Conservation (phyloP, 2,797 vertebrate genomes). For the Limosa lapponica region DNA sequence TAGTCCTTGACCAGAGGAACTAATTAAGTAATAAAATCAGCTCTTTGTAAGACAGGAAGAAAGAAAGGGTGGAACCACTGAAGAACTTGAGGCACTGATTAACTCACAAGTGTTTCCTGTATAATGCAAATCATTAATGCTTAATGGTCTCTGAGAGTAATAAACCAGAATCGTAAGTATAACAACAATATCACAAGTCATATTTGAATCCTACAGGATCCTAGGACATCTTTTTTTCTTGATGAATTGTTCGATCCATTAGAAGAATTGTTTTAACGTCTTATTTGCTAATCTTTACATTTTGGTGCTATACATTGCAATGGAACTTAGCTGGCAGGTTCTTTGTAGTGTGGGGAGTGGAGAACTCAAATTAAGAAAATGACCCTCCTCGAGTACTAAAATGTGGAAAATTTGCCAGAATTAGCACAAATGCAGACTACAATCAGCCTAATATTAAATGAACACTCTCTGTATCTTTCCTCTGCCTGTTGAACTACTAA, state of each 20-base stretch:
- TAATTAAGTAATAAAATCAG: slow-evolving; percentile 48
- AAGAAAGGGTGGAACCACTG: neutral
- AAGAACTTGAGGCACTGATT: slow-evolving; percentile 50
- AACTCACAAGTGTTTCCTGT: slow-evolving; percentile 36
- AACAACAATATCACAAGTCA: neutral
- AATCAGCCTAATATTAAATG: neutral
- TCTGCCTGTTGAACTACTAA: slow-evolving; percentile 57
- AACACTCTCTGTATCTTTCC: slow-evolving; percentile 9
- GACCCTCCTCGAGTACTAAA: neutral
- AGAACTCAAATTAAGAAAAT: neutral
- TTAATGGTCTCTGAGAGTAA: neutral
- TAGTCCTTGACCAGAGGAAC: slow-evolving; percentile 57
- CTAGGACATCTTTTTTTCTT: neutral
- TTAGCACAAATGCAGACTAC: neutral
- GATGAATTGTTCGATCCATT: neutral
- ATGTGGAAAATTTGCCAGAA: neutral
- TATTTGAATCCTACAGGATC: neutral
- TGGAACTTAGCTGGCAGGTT: neutral
- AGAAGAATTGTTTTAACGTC: neutral
- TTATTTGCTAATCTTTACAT: neutral
- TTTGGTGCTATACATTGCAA: neutral
- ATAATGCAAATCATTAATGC: neutral
- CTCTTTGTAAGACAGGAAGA: slow-evolving; percentile 16
- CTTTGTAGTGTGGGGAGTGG: neutral
- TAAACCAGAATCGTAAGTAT: neutral